phyloP scores from a whole-genome alignment of 2,797 vertebrate genomes.

The Vespertilio murinus region DNA sequence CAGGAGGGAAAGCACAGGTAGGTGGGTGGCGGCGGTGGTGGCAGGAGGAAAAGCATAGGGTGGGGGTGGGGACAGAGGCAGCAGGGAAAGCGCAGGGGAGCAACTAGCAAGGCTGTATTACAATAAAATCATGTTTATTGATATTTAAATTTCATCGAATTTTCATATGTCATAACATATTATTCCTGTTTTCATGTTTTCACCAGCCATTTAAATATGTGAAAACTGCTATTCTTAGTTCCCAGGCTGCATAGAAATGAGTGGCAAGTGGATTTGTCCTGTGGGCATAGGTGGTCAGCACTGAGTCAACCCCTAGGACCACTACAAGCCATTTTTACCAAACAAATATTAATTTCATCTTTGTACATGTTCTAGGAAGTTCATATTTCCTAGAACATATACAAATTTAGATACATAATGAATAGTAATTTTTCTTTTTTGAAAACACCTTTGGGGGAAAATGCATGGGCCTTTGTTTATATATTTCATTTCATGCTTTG shows the following conservation, averaged over 20 bases:
- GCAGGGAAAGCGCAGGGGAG: no score
- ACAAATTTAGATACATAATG: neutral
- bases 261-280: neutral
- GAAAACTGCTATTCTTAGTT: neutral
- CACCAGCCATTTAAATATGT: neutral
- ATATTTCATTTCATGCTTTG: neutral
- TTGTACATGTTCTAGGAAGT: neutral
- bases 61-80: no score
- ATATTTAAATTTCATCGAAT: constrained; percentile 23
- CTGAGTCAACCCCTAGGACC: neutral
- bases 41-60: no score
- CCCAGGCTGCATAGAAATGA: neutral
- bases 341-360: constrained; percentile 11
- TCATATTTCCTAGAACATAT: neutral
- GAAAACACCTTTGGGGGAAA: neutral
- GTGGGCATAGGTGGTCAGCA: neutral
- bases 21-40: no score
- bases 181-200: neutral
- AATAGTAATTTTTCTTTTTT: neutral
- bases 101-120: neutral
- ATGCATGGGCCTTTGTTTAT: neutral
- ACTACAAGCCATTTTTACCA: neutral
- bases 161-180: neutral
- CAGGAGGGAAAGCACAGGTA: no score
- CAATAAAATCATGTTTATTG: neutral